A percentile compares a stretch with the other conserved stretches of the same genome.
phyloP scores from a whole-genome alignment of 2,113 vertebrate species.

The Menura novaehollandiae region DNA sequence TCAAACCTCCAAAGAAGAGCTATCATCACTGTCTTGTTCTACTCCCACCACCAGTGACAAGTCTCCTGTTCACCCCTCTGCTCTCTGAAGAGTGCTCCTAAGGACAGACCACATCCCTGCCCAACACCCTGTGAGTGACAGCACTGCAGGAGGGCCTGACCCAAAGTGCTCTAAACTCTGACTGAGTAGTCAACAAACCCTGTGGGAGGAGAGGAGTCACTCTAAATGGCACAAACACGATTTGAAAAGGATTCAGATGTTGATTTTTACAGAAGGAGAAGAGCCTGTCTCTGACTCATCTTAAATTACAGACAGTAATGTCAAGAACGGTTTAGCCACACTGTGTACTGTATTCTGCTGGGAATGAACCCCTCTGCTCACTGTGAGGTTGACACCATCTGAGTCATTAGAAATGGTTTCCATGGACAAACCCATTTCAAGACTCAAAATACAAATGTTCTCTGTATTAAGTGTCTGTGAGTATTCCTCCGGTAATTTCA shows the following conservation, averaged over 20 bases:
- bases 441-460: neutral
- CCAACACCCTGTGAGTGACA: neutral
- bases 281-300: neutral
- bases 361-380: neutral
- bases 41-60: rapidly evolving
- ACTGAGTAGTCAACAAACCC: neutral
- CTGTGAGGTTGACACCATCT: neutral
- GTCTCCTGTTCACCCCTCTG: neutral
- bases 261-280: neutral
- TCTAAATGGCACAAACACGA: neutral
- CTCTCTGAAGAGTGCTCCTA: neutral
- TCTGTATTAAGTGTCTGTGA: neutral
- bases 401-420: neutral
- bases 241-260: neutral
- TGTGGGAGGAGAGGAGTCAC: neutral
- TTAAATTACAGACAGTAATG: neutral
- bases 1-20: neutral
- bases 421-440: neutral
- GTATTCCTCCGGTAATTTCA: neutral
- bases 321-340: neutral
- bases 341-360: neutral
- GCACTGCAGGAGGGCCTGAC: rapidly evolving
- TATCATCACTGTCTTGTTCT: neutral
- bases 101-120: neutral
- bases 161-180: neutral